Evolutionary conservation across 2,797 vertebrate genomes (phyloP), one percentile per base, ranked within the genome.

Genomic region (Leptodactylus fallax): DNA sequence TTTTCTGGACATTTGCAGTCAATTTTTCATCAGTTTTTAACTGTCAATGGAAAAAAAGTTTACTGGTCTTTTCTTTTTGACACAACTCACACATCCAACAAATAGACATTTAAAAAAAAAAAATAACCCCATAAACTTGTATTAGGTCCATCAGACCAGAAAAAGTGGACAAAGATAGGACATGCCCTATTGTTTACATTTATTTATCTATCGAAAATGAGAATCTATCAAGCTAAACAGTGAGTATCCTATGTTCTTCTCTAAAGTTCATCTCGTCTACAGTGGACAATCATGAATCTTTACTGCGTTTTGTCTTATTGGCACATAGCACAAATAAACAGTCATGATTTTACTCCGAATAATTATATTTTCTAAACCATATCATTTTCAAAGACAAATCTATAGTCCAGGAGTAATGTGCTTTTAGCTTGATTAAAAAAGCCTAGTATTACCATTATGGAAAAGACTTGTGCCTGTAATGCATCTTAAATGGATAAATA

Each of bases 381-480:
- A 83, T 58, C 11, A 83, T 74, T 83, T 72, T 83, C 63, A 19
- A 36, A 72, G 53, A 47, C 55, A 84, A 60, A 74, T 74, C 55
- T 60, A 27, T 27, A 65, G 23, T 79, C 74, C 17, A n/a, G 0
- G 79, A 78, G 17, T 65, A 79, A 79, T 79, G 49, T 63, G 84
- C 83, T 85, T 85, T 85, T 85, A 85, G 71, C n/a, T 84, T 63
- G 72, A 85, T 85, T 85, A 63, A n/a, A 74, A 71, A 8, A 69
- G n/a, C 49, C 1, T 36, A 36, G 36, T 58, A 49, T 76, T 78
- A 85, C 76, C 27, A 74, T 85, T 65, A 65, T 49, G 74, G 47
- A 53, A 58, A 86, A 85, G 60, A 86, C n/a, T 79, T 69, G 2
- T 79, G 71, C 21, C 61, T 79, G 61, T 67, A 55, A 86, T 79